These are phyloP conservation scores for Ambastaia sidthimunki DNA, from an alignment of 2,797 vertebrate species.

Conservation along the genomic window DNA sequence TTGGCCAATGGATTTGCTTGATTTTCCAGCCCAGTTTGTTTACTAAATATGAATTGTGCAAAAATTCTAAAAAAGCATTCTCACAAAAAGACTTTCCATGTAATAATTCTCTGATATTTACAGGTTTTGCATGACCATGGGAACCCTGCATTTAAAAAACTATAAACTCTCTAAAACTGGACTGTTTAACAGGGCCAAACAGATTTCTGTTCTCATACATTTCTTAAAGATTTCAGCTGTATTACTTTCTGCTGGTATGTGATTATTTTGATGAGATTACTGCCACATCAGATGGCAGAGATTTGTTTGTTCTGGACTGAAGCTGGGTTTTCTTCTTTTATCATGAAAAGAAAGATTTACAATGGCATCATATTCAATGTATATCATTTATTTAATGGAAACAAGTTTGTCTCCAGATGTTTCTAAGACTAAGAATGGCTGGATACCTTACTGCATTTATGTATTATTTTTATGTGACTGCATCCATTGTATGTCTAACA, in stretches of 20 bases:
- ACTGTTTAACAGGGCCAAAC: slow-evolving; percentile 32
- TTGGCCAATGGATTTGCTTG: background rate
- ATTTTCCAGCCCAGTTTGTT: background rate
- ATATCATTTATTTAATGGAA: background rate
- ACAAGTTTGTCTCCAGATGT: slow-evolving; percentile 16
- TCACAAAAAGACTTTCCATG: too few species aligned
- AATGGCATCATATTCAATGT: background rate
- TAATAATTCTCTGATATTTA: too few species aligned
- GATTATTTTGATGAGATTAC: slow-evolving; percentile 1
- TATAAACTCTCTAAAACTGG: slow-evolving; percentile 8
- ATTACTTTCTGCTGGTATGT: slow-evolving; percentile 14
- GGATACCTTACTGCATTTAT: slow-evolving; percentile 27
- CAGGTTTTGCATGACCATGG: background rate
- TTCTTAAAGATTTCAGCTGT: slow-evolving; percentile 30
- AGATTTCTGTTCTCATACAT: slow-evolving; percentile 47
- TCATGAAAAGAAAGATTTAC: slow-evolving; percentile 32
- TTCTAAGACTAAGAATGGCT: slow-evolving; percentile 15
- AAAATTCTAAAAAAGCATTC: background rate
- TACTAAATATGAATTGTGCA: background rate
- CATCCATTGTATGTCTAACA: background rate
- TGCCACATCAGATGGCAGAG: background rate
- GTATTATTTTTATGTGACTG: slow-evolving; percentile 8
- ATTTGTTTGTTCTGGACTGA: slow-evolving; percentile 3
- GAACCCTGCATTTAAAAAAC: background rate
- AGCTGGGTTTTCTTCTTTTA: slow-evolving; percentile 28